Evolutionary conservation across 2,113 vertebrate species (phyloP), one percentile per base, ranked within the genome.

Genomic region (Ancistrus triradiatus): DNA sequence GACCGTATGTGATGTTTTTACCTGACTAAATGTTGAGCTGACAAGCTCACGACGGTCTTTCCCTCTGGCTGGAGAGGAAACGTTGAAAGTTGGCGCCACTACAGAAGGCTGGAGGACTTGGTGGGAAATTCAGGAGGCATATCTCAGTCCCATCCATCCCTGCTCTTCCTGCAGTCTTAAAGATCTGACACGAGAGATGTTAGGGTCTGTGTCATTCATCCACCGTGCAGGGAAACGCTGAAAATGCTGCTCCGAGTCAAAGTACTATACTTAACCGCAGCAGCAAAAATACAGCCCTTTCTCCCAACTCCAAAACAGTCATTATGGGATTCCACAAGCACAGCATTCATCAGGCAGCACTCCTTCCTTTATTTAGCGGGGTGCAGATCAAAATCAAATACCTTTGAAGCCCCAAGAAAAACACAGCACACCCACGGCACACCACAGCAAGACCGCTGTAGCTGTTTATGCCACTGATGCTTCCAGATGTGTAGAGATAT

Each of bases 141-240:
- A 84, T 84, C 74, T 74, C 67, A 74, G 77, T 52, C 67, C 35
- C 14, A 13, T 78, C 71, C 74, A 67, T 84, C 72, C 82, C 78
- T 25, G 5, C 52, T 68, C 74, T 76, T 83, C 4, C 48, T 73
- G 77, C 77, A 22, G 25, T 47, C 28, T 59, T 15, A 51, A 67
- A 69, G 72, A 81, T 74, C 4, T 31, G 56, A 73, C 59, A 67
- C 38, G 27, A 31, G 27, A 4, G 27, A 7, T 43, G 65, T 77
- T 73, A 66, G 4, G 68, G 59, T 7, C 24, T 21, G 17, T 68
- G 21, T 64, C 42, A 68, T 67, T 63, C 33, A 74, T 68, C 57
- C 72, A 64, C 69, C 66, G 65, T 65, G 61, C 59, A 63, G 18
- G 9, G 11, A 4, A 48, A 17, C 8, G 25, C 21, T 21, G n/a